Evolutionary conservation across 2,113 vertebrate species (phyloP).

Genomic region (Platycercus adscitus): DNA sequence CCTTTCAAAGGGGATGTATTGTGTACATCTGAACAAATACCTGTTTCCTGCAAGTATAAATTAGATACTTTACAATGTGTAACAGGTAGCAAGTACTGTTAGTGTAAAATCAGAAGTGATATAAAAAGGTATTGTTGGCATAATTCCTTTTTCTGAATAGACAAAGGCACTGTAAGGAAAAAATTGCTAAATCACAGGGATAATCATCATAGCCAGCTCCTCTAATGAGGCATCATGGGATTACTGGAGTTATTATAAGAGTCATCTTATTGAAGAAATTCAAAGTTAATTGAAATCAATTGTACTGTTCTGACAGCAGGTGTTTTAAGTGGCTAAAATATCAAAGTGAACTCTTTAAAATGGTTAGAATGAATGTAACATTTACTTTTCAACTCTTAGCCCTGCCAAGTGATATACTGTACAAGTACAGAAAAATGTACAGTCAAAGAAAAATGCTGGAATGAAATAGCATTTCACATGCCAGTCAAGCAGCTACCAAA

Average conservation of each 20-base stretch:
- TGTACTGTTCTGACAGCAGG: constrained; percentile 65
- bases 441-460: constrained; percentile 33
- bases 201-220: constrained; percentile 63
- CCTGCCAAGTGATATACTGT: constrained; percentile 13
- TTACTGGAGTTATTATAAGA: constrained; percentile 69
- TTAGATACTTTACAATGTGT: background rate
- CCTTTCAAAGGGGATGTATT: background rate
- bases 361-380: background rate
- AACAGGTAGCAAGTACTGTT: background rate
- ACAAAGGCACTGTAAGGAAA: constrained; percentile 57
- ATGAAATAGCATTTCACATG: constrained; percentile 1
- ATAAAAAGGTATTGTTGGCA: background rate
- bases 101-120: background rate
- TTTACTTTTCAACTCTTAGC: constrained; percentile 14
- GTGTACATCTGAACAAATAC: background rate
- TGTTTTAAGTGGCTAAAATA: constrained; percentile 62
- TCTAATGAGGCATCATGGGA: constrained; percentile 78
- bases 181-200: constrained; percentile 66
- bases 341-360: constrained; percentile 59
- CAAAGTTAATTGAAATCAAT: constrained; percentile 73
- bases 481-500: constrained; percentile 31
- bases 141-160: constrained; percentile 43
- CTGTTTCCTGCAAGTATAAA: background rate
- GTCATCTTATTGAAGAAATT: constrained; percentile 62
- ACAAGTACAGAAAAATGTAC: background rate